Evolutionary conservation across 2,113 vertebrate species (phyloP).

Genomic region (Charina bottae): DNA sequence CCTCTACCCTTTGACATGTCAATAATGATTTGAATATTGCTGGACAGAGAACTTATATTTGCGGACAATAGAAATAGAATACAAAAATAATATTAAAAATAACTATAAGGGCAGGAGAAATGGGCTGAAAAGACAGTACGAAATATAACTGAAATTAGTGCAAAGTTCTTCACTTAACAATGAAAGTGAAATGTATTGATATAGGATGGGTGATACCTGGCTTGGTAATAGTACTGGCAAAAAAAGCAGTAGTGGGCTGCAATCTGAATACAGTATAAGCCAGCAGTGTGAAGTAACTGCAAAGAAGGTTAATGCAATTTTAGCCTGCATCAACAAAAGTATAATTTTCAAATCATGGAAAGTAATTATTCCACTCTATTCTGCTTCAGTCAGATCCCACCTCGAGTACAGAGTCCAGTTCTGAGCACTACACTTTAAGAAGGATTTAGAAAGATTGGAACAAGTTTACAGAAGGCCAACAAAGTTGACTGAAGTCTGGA

Average conservation of each 20-base stretch:
- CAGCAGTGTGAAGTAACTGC: neutral
- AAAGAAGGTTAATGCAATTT: neutral
- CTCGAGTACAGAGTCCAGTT: no score
- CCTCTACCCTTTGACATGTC: neutral
- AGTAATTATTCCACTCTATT: no score
- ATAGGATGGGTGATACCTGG: neutral
- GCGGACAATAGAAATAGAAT: neutral
- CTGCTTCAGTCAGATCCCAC: no score
- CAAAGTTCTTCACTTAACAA: neutral
- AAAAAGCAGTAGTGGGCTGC: neutral
- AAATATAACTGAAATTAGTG: neutral
- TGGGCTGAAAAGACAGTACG: neutral
- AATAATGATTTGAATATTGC: neutral
- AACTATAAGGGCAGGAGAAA: neutral
- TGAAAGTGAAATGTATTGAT: neutral
- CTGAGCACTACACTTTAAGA: no score
- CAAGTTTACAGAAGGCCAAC: no score
- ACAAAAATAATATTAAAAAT: neutral
- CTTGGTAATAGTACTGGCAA: neutral
- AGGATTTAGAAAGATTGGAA: no score
- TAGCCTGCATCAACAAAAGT: neutral
- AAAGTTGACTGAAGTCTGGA: no score
- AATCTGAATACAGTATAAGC: neutral
- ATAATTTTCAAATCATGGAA: neutral
- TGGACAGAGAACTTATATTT: neutral